phyloP scores from a whole-genome alignment of 2,113 vertebrate genomes.

The Trichechus manatus region DNA sequence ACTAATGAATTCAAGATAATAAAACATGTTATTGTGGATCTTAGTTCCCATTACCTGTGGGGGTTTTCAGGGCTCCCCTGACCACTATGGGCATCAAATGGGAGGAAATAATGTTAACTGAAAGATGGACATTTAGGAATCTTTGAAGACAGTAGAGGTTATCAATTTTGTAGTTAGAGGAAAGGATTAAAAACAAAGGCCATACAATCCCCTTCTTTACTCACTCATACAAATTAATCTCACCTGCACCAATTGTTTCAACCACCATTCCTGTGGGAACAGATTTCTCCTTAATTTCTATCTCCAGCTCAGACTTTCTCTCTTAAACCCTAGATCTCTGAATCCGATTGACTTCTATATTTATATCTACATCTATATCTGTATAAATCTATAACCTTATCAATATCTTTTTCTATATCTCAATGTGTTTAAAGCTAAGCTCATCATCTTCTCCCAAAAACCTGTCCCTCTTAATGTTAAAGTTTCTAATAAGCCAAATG shows the following conservation, averaged over 20 bases:
- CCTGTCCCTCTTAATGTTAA: neutral
- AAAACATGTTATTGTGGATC: neutral
- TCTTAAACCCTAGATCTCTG: neutral
- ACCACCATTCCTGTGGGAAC: neutral
- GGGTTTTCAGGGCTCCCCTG: neutral
- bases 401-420: constrained; percentile 10
- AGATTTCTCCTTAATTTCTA: neutral
- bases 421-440: neutral
- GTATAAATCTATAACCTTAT: neutral
- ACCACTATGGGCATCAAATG: neutral
- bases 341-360: neutral
- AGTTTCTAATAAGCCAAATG: neutral
- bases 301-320: neutral
- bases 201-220: neutral
- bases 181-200: neutral
- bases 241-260: neutral
- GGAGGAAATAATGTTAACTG: neutral
- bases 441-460: neutral
- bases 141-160: neutral
- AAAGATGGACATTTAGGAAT: constrained; percentile 25
- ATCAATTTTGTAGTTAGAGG: neutral
- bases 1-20: neutral
- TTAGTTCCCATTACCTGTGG: neutral
- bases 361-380: neutral
- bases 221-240: neutral